These are phyloP conservation scores for Oreochromis aureus DNA, from an alignment of 2,113 vertebrate genomes.

Conservation along the genomic window DNA sequence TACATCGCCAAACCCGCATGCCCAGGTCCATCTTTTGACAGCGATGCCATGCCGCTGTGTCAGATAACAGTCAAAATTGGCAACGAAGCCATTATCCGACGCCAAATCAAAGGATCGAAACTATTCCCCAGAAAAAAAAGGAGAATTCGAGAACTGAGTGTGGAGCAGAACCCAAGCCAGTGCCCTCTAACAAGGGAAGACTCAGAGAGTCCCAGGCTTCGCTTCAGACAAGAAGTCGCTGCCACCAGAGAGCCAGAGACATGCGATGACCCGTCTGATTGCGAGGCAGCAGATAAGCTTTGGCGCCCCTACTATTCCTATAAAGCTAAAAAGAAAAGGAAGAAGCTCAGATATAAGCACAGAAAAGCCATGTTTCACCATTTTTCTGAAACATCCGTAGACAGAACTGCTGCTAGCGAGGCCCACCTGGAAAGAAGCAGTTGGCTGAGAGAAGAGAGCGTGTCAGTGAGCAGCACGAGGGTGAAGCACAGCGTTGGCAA, in stretches of 20 bases:
- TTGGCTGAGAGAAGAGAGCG: slow-evolving; percentile 53
- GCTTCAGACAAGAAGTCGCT: slow-evolving; percentile 67
- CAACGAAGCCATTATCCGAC: slow-evolving; percentile 91
- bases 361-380: slow-evolving; percentile 63
- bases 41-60: slow-evolving; percentile 85
- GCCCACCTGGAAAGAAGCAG: slow-evolving; percentile 26
- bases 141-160: slow-evolving; percentile 59
- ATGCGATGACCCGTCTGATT: slow-evolving; percentile 85
- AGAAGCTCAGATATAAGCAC: slow-evolving; percentile 81
- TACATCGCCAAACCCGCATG: slow-evolving; percentile 96
- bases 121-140: slow-evolving; percentile 83
- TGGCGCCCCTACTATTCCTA: slow-evolving; percentile 98
- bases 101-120: slow-evolving; percentile 90
- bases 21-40: slow-evolving; percentile 85
- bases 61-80: slow-evolving; percentile 98
- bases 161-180: slow-evolving; percentile 14
- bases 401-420: slow-evolving; percentile 27
- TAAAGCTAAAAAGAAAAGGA: slow-evolving; percentile 93
- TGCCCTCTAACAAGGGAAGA: slow-evolving; percentile 39
- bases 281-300: slow-evolving; percentile 86
- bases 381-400: slow-evolving; percentile 46
- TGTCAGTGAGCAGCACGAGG: slow-evolving; percentile 56
- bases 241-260: slow-evolving; percentile 70
- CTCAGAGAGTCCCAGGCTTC: slow-evolving; percentile 67
- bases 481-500: slow-evolving; percentile 69